phyloP scores from a whole-genome alignment of 2,113 vertebrate species.

The Coreoperca whiteheadi region DNA sequence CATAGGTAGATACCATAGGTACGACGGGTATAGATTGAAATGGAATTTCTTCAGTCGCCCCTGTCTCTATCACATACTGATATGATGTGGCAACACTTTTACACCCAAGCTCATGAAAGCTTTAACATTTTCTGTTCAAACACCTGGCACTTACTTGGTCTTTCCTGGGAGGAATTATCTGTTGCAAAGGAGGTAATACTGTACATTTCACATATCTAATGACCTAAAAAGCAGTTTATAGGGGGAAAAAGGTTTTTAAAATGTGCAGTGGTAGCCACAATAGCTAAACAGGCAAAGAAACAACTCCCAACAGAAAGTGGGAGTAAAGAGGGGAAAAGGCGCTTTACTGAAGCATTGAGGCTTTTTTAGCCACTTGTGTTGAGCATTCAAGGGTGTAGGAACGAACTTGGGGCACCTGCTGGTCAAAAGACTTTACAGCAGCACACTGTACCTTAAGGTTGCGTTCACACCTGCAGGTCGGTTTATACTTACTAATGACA shows the following conservation, averaged over 20 bases:
- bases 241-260: background rate
- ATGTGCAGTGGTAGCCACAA: no score
- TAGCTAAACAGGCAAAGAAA: no score
- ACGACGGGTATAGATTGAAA: background rate
- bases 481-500: background rate
- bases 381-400: background rate
- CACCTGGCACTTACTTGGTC: background rate
- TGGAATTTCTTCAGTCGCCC: background rate
- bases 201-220: background rate
- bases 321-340: background rate
- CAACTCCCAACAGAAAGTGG: no score
- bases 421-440: background rate
- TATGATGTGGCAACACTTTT: background rate
- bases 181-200: background rate
- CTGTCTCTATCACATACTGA: conserved; percentile 5
- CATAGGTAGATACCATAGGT: background rate
- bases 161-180: conserved; percentile 3
- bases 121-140: background rate
- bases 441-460: background rate
- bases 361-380: background rate
- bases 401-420: conserved; percentile 7
- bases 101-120: background rate
- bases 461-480: background rate
- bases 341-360: background rate
- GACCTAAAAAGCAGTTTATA: background rate